Percentiles rank a stretch among this genome's conserved stretches.
These are phyloP conservation scores for Monodelphis domestica DNA, from an alignment of 2,797 vertebrate species.

Conservation along the genomic window DNA sequence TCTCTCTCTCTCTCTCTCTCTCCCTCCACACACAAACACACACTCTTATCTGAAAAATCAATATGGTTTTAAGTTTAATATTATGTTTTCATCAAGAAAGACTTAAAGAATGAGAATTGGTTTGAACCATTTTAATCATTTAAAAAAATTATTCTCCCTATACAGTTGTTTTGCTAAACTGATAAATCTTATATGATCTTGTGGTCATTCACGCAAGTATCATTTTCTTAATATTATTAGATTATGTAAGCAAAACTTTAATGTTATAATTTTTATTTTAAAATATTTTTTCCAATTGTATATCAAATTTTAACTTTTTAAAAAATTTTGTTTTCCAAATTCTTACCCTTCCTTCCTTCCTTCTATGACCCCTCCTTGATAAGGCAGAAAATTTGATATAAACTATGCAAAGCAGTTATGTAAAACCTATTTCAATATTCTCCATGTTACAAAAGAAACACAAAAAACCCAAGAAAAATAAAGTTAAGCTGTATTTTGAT, in stretches of 20 bases:
- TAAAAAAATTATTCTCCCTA: not conserved
- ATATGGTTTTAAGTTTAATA: not conserved
- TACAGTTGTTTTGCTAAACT: slow-evolving; percentile 13
- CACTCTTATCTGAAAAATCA: not conserved
- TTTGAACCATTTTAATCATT: slow-evolving; percentile 13
- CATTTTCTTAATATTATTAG: not conserved
- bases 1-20: slow-evolving; percentile 4
- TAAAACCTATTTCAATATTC: too few relatives aligned
- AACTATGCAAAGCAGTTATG: too few relatives aligned
- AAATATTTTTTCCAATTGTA: too few relatives aligned
- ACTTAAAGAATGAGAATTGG: not conserved
- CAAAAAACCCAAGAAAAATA: too few relatives aligned
- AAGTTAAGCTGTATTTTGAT: too few relatives aligned
- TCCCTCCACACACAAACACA: not conserved
- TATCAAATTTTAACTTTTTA: too few relatives aligned
- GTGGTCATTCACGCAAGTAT: not conserved
- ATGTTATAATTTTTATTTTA: not conserved
- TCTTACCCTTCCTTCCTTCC: too few relatives aligned
- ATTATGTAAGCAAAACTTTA: not conserved
- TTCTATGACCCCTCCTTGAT: too few relatives aligned
- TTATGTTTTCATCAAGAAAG: slow-evolving; percentile 29
- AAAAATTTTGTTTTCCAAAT: too few relatives aligned
- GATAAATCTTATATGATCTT: slow-evolving; percentile 3
- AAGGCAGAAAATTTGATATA: too few relatives aligned
- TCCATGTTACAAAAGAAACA: too few relatives aligned